A percentile compares a stretch with the other conserved stretches of the same genome.
Evolutionary conservation across 2,113 vertebrate genomes (phyloP).

Genomic region (Nyctereutes procyonoides): DNA sequence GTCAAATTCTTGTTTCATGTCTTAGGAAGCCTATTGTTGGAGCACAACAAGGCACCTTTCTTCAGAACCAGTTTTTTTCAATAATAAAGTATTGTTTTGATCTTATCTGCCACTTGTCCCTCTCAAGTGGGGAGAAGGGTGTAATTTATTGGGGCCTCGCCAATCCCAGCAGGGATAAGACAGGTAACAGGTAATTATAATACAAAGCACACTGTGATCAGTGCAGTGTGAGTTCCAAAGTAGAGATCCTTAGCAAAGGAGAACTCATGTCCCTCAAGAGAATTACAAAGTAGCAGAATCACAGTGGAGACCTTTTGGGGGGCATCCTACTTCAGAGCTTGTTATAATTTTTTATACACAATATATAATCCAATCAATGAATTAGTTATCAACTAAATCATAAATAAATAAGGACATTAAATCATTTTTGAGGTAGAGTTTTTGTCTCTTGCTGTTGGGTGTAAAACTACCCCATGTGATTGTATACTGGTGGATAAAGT

Average conservation of each 20-base stretch:
- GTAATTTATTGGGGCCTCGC: not conserved
- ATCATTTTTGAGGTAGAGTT: not conserved
- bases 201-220: not conserved
- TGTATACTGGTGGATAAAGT: not conserved
- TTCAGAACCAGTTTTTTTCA: conserved; percentile 47
- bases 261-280: not conserved
- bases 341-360: not conserved
- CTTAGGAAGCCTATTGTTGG: not conserved
- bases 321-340: not conserved
- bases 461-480: not conserved
- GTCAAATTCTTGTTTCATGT: not conserved
- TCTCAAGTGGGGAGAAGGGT: not conserved
- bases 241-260: not conserved
- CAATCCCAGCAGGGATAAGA: not conserved
- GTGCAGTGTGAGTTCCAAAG: not conserved
- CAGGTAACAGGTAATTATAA: not conserved
- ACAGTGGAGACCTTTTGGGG: not conserved
- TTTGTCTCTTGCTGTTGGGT: not conserved
- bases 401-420: not conserved
- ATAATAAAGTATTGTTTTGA: not conserved
- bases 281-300: not conserved
- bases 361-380: not conserved
- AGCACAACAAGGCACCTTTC: not conserved
- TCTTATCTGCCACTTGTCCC: conserved; percentile 1
- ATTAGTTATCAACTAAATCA: not conserved